These are phyloP conservation scores for Drosophila mayri DNA, from an alignment of 1,140 invertebrate genomes.

Conservation along the genomic window DNA sequence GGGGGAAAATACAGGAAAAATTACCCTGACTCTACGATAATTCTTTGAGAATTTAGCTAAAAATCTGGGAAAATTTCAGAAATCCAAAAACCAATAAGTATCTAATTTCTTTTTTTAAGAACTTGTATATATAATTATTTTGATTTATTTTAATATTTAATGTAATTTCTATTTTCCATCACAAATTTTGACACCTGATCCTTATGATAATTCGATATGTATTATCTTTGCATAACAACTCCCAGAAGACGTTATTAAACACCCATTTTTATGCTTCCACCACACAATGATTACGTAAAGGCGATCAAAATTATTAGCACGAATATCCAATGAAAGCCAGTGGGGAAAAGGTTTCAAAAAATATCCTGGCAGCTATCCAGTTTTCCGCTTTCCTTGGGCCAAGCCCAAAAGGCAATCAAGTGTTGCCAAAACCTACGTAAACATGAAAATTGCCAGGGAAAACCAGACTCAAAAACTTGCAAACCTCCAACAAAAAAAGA, in stretches of 20 bases:
- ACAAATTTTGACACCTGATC: background rate
- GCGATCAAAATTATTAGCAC: slow-evolving; percentile 33
- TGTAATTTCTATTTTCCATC: background rate
- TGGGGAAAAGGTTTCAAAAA: slow-evolving; percentile 14
- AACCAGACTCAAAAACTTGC: slow-evolving; percentile 35
- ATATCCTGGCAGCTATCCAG: slow-evolving; percentile 34
- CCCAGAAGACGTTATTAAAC: slow-evolving; percentile 1
- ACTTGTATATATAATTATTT: background rate
- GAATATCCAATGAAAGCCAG: background rate
- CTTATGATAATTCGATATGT: background rate
- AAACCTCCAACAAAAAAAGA: slow-evolving; percentile 9
- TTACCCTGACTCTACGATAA: background rate
- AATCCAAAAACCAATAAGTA: no score
- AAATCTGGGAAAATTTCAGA: background rate
- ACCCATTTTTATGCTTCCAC: background rate
- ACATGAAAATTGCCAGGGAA: slow-evolving; percentile 70
- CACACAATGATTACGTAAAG: slow-evolving; percentile 20
- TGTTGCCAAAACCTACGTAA: slow-evolving; percentile 76
- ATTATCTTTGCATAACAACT: slow-evolving; percentile 4
- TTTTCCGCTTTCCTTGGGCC: slow-evolving; percentile 29
- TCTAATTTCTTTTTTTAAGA: background rate
- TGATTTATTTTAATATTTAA: background rate
- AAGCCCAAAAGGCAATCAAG: slow-evolving; percentile 77
- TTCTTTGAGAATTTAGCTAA: background rate
- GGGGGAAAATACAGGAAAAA: background rate